Evolutionary conservation across 2,797 vertebrate genomes (phyloP).

Genomic region (Denticeps clupeoides): DNA sequence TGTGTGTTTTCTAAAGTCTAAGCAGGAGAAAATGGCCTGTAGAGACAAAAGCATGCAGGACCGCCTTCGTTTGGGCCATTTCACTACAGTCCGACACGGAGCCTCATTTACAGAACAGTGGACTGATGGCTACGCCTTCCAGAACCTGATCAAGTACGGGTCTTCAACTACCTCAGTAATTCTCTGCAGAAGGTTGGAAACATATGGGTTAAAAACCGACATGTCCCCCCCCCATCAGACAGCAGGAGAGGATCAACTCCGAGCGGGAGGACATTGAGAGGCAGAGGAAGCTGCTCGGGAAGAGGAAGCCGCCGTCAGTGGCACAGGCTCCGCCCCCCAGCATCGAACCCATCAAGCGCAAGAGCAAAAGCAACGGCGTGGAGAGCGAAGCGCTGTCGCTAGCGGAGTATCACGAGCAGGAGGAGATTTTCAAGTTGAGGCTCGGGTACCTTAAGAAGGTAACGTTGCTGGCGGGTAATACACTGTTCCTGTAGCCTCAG

Average conservation of each 20-base stretch:
- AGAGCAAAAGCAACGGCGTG: constrained; percentile 74
- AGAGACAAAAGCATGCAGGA: constrained; percentile 82
- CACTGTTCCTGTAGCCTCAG: no score
- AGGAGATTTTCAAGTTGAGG: constrained; percentile 75
- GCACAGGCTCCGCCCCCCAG: constrained; percentile 65
- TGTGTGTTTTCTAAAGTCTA: constrained; percentile 50
- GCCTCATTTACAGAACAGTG: constrained; percentile 67
- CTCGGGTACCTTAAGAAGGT: constrained; percentile 79
- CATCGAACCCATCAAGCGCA: constrained; percentile 71
- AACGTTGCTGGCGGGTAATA: constrained; percentile 1
- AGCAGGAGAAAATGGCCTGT: constrained; percentile 79
- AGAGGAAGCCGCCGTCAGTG: constrained; percentile 71
- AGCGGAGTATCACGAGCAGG: constrained; percentile 76
- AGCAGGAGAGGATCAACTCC: constrained; percentile 78
- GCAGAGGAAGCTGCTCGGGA: constrained; percentile 73
- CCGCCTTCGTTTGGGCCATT: constrained; percentile 70
- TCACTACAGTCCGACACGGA: constrained; percentile 72
- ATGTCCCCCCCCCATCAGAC: constrained; percentile 40
- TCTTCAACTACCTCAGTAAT: no score
- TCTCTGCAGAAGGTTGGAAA: no score
- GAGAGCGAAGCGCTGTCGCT: constrained; percentile 78
- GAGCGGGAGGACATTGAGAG: constrained; percentile 79
- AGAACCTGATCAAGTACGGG: not conserved
- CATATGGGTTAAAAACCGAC: not conserved
- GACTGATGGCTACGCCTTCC: not conserved